These are phyloP conservation scores for Dendrolimus punctatus DNA, from an alignment of 1,140 invertebrate species.

Conservation along the genomic window DNA sequence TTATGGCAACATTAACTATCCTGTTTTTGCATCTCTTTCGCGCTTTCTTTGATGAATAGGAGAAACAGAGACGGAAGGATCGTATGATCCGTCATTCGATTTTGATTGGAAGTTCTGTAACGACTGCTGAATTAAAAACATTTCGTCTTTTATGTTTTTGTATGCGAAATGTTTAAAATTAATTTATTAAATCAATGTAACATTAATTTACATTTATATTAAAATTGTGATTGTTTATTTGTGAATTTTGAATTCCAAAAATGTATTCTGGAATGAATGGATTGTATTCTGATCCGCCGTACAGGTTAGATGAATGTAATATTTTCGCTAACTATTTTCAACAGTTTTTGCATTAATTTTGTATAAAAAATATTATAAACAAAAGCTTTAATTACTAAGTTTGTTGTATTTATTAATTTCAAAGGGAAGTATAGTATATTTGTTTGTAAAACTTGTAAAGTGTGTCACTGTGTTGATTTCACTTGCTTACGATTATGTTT, in stretches of 20 bases:
- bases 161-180: no score
- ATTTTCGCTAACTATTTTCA: conserved; percentile 6
- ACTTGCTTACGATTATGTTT: no score
- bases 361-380: no score
- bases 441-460: no score
- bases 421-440: no score
- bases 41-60: conserved; percentile 9
- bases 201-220: conserved; percentile 4
- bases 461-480: no score
- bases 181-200: not conserved
- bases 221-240: conserved; percentile 18
- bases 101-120: conserved; percentile 33
- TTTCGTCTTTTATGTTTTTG: conserved; percentile 17
- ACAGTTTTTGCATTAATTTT: conserved; percentile 25
- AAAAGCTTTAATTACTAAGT: no score
- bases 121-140: conserved; percentile 55
- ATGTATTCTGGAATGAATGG: conserved; percentile 60
- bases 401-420: no score
- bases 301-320: conserved; percentile 50
- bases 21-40: conserved; percentile 22
- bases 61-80: conserved; percentile 32
- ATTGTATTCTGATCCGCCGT: conserved; percentile 47
- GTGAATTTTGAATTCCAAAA: conserved; percentile 17
- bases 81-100: conserved; percentile 56
- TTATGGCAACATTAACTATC: conserved; percentile 27